These are phyloP conservation scores for Augochlora pura DNA, from an alignment of 1,140 invertebrate species.

Conservation along the genomic window DNA sequence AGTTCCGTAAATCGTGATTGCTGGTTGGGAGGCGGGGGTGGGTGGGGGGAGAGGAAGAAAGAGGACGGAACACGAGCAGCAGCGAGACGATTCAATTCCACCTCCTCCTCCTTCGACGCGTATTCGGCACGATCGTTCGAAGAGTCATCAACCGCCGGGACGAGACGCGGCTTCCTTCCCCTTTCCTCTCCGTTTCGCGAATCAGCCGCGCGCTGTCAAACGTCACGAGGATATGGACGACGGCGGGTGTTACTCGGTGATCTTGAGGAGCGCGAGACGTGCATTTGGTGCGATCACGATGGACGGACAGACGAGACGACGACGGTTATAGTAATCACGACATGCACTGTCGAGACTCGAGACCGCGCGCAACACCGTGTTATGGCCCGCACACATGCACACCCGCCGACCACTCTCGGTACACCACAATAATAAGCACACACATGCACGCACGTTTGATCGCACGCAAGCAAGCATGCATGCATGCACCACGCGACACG, in stretches of 20 bases:
- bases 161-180: slow-evolving; percentile 37
- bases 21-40: too few relatives aligned
- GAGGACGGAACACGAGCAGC: slow-evolving; percentile 15
- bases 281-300: slow-evolving; percentile 51
- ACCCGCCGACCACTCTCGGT: slow-evolving; percentile 44
- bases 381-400: slow-evolving; percentile 53
- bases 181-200: slow-evolving; percentile 34
- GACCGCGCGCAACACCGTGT: slow-evolving; percentile 41
- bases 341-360: slow-evolving; percentile 36
- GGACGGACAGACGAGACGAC: slow-evolving; percentile 38
- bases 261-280: slow-evolving; percentile 47
- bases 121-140: slow-evolving; percentile 48
- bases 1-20: slow-evolving; percentile 29
- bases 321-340: slow-evolving; percentile 50
- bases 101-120: slow-evolving; percentile 19
- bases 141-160: slow-evolving; percentile 57
- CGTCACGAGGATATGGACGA: slow-evolving; percentile 43
- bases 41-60: background rate
- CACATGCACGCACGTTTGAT: slow-evolving; percentile 51
- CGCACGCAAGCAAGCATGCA: slow-evolving; percentile 58
- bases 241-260: slow-evolving; percentile 47
- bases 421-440: slow-evolving; percentile 49
- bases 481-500: slow-evolving; percentile 51
- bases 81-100: slow-evolving; percentile 32
- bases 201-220: slow-evolving; percentile 58